Evolutionary conservation across 2,797 vertebrate genomes (phyloP).

Genomic region (Coluber constrictor): DNA sequence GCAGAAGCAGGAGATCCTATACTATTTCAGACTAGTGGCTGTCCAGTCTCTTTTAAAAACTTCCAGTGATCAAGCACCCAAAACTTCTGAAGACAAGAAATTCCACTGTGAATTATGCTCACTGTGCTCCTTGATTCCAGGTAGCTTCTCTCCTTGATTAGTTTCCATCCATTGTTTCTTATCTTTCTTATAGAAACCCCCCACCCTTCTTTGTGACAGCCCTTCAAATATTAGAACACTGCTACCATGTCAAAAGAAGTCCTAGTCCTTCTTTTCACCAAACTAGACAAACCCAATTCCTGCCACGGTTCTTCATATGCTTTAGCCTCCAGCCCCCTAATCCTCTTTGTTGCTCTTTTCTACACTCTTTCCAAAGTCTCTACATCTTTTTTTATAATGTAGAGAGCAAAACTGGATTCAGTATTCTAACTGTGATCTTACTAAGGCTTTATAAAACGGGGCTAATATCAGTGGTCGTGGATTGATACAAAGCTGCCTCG

Average conservation of each 20-base stretch:
- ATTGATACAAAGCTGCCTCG: background rate
- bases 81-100: background rate
- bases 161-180: background rate
- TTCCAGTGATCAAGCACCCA: background rate
- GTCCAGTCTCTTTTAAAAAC: background rate
- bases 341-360: background rate
- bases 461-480: background rate
- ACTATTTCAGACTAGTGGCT: background rate
- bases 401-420: background rate
- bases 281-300: background rate
- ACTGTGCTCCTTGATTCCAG: background rate
- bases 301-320: background rate
- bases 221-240: background rate
- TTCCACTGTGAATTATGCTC: background rate
- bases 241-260: background rate
- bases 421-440: background rate
- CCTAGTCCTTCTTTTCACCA: background rate
- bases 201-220: background rate
- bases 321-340: background rate
- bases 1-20: background rate
- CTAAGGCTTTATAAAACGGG: background rate
- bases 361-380: background rate
- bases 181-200: background rate
- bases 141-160: background rate
- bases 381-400: background rate